These are phyloP conservation scores for Mesoclemmys tuberculata DNA, from an alignment of 2,113 vertebrate genomes.

Conservation along the genomic window DNA sequence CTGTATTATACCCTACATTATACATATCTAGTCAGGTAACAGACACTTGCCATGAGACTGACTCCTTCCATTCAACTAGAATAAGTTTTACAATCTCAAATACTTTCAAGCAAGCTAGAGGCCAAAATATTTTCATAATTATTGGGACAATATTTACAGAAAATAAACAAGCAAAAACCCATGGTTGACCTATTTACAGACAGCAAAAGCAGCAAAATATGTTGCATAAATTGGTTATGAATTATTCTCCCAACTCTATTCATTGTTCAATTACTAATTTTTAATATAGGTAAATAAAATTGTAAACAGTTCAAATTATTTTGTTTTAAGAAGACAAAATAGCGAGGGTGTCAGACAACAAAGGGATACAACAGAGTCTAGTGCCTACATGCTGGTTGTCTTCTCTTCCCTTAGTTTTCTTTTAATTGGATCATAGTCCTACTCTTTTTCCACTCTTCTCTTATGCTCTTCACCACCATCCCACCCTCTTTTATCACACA, in stretches of 20 bases:
- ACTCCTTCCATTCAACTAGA: not conserved
- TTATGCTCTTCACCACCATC: not conserved
- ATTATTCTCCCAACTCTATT: not conserved
- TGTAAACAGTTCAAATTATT: not conserved
- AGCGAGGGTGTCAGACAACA: not conserved
- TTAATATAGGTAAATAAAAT: not conserved
- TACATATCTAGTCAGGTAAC: not conserved
- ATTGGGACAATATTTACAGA: not conserved
- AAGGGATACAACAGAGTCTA: not conserved
- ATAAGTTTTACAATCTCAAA: not conserved
- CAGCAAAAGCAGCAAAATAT: not conserved
- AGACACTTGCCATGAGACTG: not conserved
- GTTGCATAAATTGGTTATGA: not conserved
- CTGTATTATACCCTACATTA: not conserved
- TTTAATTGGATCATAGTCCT: not conserved
- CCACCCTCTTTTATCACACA: not conserved
- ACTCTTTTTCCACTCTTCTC: not conserved
- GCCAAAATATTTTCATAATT: not conserved
- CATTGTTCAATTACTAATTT: not conserved
- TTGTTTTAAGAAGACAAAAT: not conserved
- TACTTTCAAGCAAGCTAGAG: not conserved
- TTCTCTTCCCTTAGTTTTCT: not conserved
- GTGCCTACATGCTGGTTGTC: not conserved
- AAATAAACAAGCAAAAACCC: not conserved
- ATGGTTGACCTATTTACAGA: not conserved